Evolutionary conservation across 2,113 vertebrate species (phyloP).

Genomic region (Eulemur macaco): DNA sequence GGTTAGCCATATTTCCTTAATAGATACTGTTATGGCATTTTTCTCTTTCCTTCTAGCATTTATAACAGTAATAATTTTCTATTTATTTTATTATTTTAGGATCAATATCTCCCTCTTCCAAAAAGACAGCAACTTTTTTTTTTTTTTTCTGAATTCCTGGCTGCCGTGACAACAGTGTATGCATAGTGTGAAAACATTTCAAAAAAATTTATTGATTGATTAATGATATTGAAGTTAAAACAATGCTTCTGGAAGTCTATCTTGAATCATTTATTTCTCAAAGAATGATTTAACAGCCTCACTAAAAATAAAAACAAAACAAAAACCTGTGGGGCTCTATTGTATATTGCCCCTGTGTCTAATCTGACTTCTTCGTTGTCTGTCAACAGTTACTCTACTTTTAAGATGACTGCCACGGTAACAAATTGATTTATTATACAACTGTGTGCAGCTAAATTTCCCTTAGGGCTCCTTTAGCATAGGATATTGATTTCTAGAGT

Average conservation of each 20-base stretch:
- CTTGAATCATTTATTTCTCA: slow-evolving; percentile 60
- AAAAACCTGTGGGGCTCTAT: slow-evolving; percentile 50
- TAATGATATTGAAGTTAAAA: background rate
- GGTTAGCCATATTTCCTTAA: background rate
- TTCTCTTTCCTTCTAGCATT: background rate
- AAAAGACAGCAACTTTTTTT: background rate
- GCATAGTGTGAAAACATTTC: background rate
- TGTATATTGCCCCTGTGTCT: slow-evolving; percentile 19
- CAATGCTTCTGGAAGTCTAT: background rate
- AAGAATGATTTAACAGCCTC: slow-evolving; percentile 63
- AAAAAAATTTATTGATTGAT: background rate
- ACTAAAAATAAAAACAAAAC: slow-evolving; percentile 24
- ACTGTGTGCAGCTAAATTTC: slow-evolving; percentile 31
- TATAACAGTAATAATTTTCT: background rate
- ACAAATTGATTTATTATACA: slow-evolving; percentile 54
- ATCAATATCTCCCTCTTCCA: background rate
- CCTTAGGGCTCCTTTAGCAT: slow-evolving; percentile 23
- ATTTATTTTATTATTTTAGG: background rate
- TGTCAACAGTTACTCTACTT: background rate
- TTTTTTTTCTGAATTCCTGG: background rate
- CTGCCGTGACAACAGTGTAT: background rate
- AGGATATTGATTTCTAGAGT: background rate
- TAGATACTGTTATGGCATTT: background rate
- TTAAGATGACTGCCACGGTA: background rate
- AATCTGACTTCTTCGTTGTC: background rate